Base-by-base conservation (phyloP, 2,888 invertebrate genomes). In the Erebia epiphron region DNA sequence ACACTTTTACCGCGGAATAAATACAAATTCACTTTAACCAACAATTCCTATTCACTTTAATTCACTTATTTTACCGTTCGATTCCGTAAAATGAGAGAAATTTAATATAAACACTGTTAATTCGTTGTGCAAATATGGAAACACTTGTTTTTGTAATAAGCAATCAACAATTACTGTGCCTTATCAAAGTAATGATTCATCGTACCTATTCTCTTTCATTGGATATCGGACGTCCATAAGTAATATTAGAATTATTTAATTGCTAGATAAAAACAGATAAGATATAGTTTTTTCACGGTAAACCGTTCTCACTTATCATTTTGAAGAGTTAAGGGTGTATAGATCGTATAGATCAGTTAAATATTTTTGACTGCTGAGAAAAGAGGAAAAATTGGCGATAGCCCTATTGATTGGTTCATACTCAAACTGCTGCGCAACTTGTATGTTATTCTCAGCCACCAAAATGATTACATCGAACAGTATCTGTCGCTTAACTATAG, bases 201-300 rank as follows among this genome's bases (percentile, higher is more conserved):
- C 14, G 21, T 49, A 62, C 9, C 57, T 26, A 5, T 62, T 69
- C 67, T 65, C 67, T 54, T 35, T 60, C 50, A 54, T 11, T 49
- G 70, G 63, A 70, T 65, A 70, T 16, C 56, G 13, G 50, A 21
- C 49, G 70, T 73, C 72, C 67, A 60, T 54, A 5, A 35, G 7
- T 7, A 57, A 26, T 43, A 46, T 68, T 63, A 72, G 58, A 50
- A 52, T 58, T 69, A 73, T 73, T 73, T 72, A 73, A 72, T 72
- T 72, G 68, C 13, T 49, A 67, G 71, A 73, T 75, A 69, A 75
- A 46, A 52, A 21, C 10, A 13, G 68, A 70, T 73, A 61, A 73
- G 75, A 73, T 71, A 73, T 61, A 35, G 13, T 5, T 11, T 16
- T 50, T 52, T 21, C 21, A 63, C 35, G 35, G 35, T 14, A 26